Base-by-base conservation (phyloP, 2,888 invertebrate species). In the Pseudococcus longispinus region DNA sequence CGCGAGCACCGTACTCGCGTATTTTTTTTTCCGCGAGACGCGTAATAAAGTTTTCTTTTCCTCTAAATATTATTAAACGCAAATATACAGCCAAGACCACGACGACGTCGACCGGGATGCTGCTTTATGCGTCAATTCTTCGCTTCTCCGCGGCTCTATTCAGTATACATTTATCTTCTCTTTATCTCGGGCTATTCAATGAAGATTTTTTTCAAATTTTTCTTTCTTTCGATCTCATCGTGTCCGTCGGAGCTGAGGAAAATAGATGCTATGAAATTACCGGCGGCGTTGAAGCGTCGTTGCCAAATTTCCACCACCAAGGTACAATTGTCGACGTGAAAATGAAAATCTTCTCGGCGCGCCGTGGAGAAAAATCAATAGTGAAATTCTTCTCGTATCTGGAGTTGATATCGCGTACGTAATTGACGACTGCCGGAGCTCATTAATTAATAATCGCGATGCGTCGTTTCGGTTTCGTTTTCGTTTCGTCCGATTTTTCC, bases 361-460 rank as follows among this genome's bases (percentile, higher is more conserved):
- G 70, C 29, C 23, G 6, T 5, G 8, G 70, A 29, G 32, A 1
- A 70, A 70, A 29, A 11, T 15, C 18, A 70, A 70, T 29, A 70
- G 70, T 70, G 70, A 70, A 70, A 70, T 70, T 70, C 15, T 32
- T 65, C 65, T 65, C 18, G 70, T 29, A 70, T 29, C 70, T 60
- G 51, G n/a, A 51, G 15, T 51, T n/a, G 51, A 51, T 51, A 51
- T 5, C n/a, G 51, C n/a, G n/a, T 18, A n/a, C 51, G 51, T 51
- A 51, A 51, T 51, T 51, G n/a, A 51, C 51, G 23, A 20, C 23
- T 8, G 55, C 55, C n/a, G n/a, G 2, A 23, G 60, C 23, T 23
- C 20, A 60, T 60, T 60, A 60, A 60, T 60, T 60, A 60, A 60
- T 60, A 23, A 60, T 23, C 60, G 60, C n/a, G 20, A 11, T 60